Percentiles rank a stretch among this genome's conserved stretches.
phyloP scores from a whole-genome alignment of 2,888 invertebrate species.

The Hirtodrosophila duncani region DNA sequence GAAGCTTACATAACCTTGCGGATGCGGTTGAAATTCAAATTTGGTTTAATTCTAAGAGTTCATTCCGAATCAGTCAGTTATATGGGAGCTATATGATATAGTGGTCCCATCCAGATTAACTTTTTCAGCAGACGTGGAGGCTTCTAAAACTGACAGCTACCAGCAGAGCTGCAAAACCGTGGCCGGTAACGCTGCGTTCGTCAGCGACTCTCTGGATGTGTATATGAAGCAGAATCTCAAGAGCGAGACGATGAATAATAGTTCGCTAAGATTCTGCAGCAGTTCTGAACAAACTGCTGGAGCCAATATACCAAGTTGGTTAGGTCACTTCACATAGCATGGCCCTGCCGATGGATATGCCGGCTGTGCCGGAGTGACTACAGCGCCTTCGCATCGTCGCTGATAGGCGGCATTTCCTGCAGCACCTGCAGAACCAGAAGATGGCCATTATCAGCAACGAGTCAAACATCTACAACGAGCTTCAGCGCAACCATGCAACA shows the following conservation, averaged over 20 bases:
- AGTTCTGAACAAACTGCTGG: conserved; percentile 38
- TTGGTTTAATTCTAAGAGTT: too few relatives aligned
- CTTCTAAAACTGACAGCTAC: too few relatives aligned
- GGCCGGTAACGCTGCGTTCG: conserved; percentile 77
- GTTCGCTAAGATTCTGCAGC: conserved; percentile 26
- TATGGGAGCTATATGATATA: too few relatives aligned
- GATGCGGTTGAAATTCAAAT: too few relatives aligned
- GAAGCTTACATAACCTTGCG: too few relatives aligned
- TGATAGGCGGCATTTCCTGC: conserved; percentile 79
- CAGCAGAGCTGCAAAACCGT: conserved; percentile 47
- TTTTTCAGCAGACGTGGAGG: too few relatives aligned
- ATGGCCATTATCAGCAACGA: conserved; percentile 78
- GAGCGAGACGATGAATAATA: conserved; percentile 45
- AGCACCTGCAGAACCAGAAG: conserved; percentile 73
- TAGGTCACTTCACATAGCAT: conserved; percentile 68
- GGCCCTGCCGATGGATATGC: conserved; percentile 75
- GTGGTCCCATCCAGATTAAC: too few relatives aligned
- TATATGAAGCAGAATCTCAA: conserved; percentile 79
- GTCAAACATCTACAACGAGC: conserved; percentile 74
- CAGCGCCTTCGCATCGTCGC: conserved; percentile 80
- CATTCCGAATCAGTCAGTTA: too few relatives aligned
- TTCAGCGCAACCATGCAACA: conserved; percentile 74
- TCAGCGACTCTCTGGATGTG: conserved; percentile 79
- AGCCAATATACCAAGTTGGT: conserved; percentile 66
- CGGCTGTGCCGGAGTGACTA: conserved; percentile 72